Conservation (phyloP, 2,113 vertebrate species). For the Barnardius zonarius region DNA sequence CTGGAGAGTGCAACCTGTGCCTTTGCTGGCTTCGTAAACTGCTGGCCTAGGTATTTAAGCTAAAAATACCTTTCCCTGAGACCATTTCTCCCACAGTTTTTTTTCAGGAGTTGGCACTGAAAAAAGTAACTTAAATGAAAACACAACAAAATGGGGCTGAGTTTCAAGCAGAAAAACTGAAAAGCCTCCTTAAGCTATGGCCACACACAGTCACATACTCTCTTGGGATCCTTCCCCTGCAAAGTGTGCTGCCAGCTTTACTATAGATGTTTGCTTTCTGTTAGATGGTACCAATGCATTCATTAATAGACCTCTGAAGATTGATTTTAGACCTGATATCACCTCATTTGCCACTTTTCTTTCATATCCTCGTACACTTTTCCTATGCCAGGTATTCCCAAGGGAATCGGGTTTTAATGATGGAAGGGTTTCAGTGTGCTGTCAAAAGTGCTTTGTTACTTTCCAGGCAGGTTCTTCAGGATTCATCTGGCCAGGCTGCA, state of each 20-base stretch:
- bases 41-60: not conserved
- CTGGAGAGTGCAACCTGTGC: not conserved
- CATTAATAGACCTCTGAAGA: not conserved
- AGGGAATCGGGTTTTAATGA: not conserved
- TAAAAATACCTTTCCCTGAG: slow-evolving; percentile 15
- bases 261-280: not conserved
- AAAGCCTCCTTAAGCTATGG: not conserved
- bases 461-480: not conserved
- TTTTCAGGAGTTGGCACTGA: not conserved
- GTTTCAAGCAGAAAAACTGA: not conserved
- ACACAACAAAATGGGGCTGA: not conserved
- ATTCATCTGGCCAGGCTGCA: not conserved
- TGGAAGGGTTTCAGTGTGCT: not conserved
- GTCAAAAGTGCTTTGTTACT: not conserved
- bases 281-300: not conserved
- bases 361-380: not conserved
- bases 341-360: not conserved
- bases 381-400: not conserved
- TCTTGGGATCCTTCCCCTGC: not conserved
- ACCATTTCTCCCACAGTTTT: slow-evolving; percentile 10
- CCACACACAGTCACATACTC: not conserved
- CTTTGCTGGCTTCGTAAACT: not conserved
- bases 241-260: not conserved
- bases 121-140: not conserved
- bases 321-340: not conserved